Evolutionary conservation across 2,797 vertebrate species (phyloP).

Genomic region (Phrynocephalus guinanensis): DNA sequence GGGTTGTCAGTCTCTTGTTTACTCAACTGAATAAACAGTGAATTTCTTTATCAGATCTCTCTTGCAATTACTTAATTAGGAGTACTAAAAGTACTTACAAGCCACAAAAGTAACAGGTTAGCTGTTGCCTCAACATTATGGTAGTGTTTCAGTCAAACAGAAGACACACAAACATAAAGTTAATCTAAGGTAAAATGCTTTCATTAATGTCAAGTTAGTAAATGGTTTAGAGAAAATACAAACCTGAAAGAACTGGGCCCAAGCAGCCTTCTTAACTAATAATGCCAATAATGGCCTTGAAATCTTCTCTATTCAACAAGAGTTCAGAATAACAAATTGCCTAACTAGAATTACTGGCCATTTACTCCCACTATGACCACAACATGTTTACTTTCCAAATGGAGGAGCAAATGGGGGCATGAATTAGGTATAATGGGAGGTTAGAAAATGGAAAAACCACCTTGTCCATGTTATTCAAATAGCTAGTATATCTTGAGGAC

Average conservation of each 20-base stretch:
- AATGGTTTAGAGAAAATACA: background rate
- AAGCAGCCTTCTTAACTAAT: slow-evolving; percentile 8
- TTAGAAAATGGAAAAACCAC: background rate
- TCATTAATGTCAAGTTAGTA: background rate
- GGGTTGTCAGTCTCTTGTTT: too few relatives aligned
- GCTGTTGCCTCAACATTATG: too few relatives aligned
- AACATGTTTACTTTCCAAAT: slow-evolving; percentile 25
- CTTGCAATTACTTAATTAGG: too few relatives aligned
- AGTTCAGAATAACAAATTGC: background rate
- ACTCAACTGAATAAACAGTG: too few relatives aligned
- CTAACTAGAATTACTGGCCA: background rate
- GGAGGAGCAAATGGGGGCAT: background rate
- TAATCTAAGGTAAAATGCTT: background rate
- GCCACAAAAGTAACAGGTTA: too few relatives aligned
- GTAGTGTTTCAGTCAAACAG: background rate
- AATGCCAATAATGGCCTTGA: background rate
- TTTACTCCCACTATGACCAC: slow-evolving; percentile 22
- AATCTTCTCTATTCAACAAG: background rate
- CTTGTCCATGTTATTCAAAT: background rate
- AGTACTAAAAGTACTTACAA: too few relatives aligned
- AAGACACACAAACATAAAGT: background rate
- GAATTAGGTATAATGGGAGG: background rate
- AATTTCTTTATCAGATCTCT: too few relatives aligned
- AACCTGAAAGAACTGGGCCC: background rate
- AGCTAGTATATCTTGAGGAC: background rate